Percentiles rank a stretch among this genome's conserved stretches.
phyloP scores from a whole-genome alignment of 2,888 invertebrate genomes.

The Cosmorhoe ocellata region DNA sequence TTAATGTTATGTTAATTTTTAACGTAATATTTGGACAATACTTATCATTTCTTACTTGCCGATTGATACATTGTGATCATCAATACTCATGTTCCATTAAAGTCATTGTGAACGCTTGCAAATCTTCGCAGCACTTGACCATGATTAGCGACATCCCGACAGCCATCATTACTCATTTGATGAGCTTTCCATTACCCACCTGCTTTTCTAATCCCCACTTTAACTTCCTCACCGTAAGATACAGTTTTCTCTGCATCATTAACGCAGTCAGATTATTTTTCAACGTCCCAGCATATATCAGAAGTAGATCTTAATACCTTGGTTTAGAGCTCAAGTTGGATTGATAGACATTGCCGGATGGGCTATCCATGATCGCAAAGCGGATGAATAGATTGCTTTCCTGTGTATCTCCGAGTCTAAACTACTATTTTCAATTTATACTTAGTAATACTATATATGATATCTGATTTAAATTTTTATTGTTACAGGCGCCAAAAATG shows the following conservation, averaged over 20 bases:
- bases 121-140: slow-evolving; percentile 45
- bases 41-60: background rate
- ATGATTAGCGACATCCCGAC: slow-evolving; percentile 57
- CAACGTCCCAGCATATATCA: background rate
- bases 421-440: slow-evolving; percentile 34
- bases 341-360: slow-evolving; percentile 23
- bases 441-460: background rate
- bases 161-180: slow-evolving; percentile 50
- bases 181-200: slow-evolving; percentile 47
- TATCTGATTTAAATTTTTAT: slow-evolving; percentile 25
- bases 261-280: slow-evolving; percentile 5
- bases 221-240: slow-evolving; percentile 11
- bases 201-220: slow-evolving; percentile 13
- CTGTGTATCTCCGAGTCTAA: slow-evolving; percentile 50
- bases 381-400: slow-evolving; percentile 65
- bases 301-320: slow-evolving; percentile 29
- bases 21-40: too few species aligned
- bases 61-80: slow-evolving; percentile 3
- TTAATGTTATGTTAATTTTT: too few species aligned
- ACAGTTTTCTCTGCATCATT: slow-evolving; percentile 14
- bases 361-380: slow-evolving; percentile 37
- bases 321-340: slow-evolving; percentile 35
- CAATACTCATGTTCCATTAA: slow-evolving; percentile 10
- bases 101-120: slow-evolving; percentile 31
- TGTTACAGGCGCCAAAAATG: slow-evolving; percentile 78